Evolutionary conservation across 2,888 invertebrate genomes (phyloP), one percentile per base, ranked within the genome.

Genomic region (Gortyna flavago): DNA sequence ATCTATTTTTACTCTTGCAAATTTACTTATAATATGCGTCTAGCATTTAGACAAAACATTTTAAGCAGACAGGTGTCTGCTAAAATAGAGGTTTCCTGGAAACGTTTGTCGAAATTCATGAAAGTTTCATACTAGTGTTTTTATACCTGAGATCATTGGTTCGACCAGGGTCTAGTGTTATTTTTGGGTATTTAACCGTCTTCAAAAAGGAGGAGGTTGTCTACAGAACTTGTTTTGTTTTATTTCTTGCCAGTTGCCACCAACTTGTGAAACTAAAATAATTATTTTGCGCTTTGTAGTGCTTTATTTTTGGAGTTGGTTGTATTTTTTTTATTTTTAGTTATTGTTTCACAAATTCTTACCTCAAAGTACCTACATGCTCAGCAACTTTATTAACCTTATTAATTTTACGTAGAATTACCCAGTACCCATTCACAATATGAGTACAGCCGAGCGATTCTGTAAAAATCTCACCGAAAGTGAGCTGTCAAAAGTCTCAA

Each of bases 1-100:
- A 48, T 72, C 8, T 32, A 54, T 32, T 73, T 54, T 76, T 32
- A 62, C 13, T 25, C n/a, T 48, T 75, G 5, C 21, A 35, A 9
- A 35, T 35, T 35, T n/a, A n/a, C n/a, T n/a, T n/a, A 44, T 18
- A 29, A 29, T 21, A 44, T 44, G 66, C 41, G n/a, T 11, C n/a
- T 66, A 41, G 11, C n/a, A 65, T n/a, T n/a, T 16, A 65, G 38
- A 25, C 35, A 38, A 64, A 8, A 41, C 9, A 38, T 38, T 38
- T 9, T 38, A 38, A 38, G 9, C 16, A 38, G 38, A 6, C n/a
- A n/a, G 4, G 8, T 64, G n/a, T 21, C 21, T 62, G 7, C n/a
- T 38, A 65, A 41, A 41, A 32, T 29, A 25, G 13, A 6, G 29
- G 6, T 41, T 77, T 41, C 8, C 29, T 32, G 4, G 29, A 32